phyloP scores from a whole-genome alignment of 2,113 vertebrate genomes.

The Menura novaehollandiae region DNA sequence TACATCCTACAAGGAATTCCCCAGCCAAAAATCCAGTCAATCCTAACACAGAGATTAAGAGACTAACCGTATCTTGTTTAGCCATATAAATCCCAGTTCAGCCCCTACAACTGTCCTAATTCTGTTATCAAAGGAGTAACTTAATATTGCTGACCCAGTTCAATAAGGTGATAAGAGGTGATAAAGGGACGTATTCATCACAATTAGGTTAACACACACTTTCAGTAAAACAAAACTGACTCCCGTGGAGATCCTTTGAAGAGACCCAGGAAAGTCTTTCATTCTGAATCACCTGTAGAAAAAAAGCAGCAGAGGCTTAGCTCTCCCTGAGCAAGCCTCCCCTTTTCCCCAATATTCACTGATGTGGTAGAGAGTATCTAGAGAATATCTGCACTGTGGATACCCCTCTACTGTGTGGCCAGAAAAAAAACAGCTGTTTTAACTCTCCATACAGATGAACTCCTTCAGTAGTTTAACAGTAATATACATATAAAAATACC shows the following conservation, averaged over 20 bases:
- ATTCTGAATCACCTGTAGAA: not conserved
- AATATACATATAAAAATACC: not conserved
- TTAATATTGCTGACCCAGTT: not conserved
- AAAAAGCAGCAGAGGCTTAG: not conserved
- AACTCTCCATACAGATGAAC: fast-evolving
- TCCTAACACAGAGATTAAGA: not conserved
- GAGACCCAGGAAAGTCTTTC: not conserved
- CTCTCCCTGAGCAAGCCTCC: not conserved
- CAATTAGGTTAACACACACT: not conserved
- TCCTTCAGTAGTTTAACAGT: not conserved
- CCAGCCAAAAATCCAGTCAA: not conserved
- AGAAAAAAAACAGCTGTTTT: not conserved
- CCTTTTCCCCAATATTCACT: fast-evolving
- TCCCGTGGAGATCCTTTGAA: not conserved
- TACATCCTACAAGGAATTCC: not conserved
- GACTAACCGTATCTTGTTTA: not conserved
- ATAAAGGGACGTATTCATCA: not conserved
- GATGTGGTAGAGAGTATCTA: not conserved
- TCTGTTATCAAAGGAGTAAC: not conserved
- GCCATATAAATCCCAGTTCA: not conserved
- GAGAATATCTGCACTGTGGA: not conserved
- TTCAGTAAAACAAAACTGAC: not conserved
- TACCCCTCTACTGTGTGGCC: no score
- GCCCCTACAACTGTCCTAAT: not conserved
- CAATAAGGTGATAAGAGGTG: not conserved